A percentile compares a stretch with the other conserved stretches of the same genome.
These are phyloP conservation scores for Frankliniella fusca DNA, from an alignment of 2,888 invertebrate genomes.

Conservation along the genomic window DNA sequence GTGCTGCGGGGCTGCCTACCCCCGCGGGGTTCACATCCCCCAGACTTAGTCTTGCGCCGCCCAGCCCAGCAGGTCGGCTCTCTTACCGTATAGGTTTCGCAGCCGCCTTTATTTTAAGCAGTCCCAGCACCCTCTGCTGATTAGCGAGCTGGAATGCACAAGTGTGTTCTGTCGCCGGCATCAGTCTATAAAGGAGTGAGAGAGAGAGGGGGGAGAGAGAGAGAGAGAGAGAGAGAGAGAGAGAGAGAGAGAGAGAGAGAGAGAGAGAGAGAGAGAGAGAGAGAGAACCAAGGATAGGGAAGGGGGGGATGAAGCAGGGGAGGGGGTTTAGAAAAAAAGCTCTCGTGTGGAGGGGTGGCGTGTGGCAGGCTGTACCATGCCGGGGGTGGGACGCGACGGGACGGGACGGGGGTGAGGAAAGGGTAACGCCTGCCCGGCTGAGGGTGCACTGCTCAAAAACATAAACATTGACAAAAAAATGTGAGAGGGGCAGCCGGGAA, in stretches of 20 bases:
- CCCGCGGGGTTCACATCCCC: no score
- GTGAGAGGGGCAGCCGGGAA: not conserved
- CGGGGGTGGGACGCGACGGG: constrained; percentile 8
- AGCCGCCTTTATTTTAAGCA: no score
- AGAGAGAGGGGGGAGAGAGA: no score
- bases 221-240: no score
- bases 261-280: no score
- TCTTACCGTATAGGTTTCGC: no score
- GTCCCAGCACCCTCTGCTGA: not conserved
- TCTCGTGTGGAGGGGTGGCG: constrained; percentile 13
- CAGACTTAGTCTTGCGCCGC: no score
- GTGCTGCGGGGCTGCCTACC: no score
- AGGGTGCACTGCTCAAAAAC: constrained; percentile 25
- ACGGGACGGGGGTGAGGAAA: not conserved
- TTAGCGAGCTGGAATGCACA: not conserved
- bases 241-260: no score
- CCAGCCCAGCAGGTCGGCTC: no score
- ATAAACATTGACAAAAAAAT: constrained; percentile 25
- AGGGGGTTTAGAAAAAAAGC: not conserved
- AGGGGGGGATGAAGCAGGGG: no score
- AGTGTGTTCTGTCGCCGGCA: constrained; percentile 1
- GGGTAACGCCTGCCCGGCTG: not conserved
- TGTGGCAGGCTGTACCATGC: constrained; percentile 12
- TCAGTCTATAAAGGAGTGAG: not conserved
- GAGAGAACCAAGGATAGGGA: no score